Evolutionary conservation across 2,797 vertebrate species (phyloP).

Genomic region (Salarias fasciatus): DNA sequence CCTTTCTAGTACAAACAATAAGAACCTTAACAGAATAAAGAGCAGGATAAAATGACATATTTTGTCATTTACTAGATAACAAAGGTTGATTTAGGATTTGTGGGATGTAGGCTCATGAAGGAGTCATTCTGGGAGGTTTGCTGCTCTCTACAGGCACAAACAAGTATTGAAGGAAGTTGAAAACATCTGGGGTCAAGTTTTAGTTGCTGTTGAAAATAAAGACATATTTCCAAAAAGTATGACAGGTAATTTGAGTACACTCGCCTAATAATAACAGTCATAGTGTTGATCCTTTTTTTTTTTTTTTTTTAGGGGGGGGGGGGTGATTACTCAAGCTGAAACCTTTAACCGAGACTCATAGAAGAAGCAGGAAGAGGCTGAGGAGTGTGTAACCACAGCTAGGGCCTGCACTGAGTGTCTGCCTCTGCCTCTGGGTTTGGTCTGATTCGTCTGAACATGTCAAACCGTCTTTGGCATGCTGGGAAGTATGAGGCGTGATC

Average conservation of each 20-base stretch:
- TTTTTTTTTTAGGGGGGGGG: too few species aligned
- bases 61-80: background rate
- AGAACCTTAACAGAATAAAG: too few species aligned
- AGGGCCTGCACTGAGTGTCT: conserved; percentile 2
- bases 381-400: conserved; percentile 44
- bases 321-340: conserved; percentile 2
- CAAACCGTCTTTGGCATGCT: conserved; percentile 39
- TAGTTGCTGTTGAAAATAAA: background rate
- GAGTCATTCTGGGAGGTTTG: conserved; percentile 39
- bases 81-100: conserved; percentile 2
- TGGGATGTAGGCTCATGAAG: conserved; percentile 2
- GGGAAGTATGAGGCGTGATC: conserved; percentile 40
- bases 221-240: background rate
- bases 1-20: too few species aligned
- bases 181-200: conserved; percentile 22
- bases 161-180: conserved; percentile 25
- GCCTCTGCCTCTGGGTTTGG: conserved; percentile 51
- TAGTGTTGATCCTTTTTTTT: too few species aligned
- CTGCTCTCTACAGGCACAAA: conserved; percentile 60
- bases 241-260: too few species aligned
- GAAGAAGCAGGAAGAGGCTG: conserved; percentile 24
- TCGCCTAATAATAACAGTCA: too few species aligned
- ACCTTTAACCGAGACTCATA: conserved; percentile 8
- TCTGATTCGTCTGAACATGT: conserved; percentile 67
- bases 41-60: too few species aligned